Evolutionary conservation across 1,140 invertebrate genomes (phyloP).

Genomic region (Amphibalanus amphitrite): DNA sequence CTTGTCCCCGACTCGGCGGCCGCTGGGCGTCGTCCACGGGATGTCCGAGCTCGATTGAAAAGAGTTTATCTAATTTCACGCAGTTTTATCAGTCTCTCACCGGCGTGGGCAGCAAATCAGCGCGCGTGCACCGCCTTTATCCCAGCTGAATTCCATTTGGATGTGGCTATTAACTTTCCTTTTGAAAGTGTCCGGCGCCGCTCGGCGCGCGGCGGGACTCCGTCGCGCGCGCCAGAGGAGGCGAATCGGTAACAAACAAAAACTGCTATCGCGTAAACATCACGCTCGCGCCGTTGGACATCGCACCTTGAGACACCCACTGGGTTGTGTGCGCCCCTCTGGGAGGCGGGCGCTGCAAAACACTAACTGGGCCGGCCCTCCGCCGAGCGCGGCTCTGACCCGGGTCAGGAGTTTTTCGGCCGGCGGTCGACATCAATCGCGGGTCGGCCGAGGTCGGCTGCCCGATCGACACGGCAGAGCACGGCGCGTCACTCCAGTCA

Average conservation of each 20-base stretch:
- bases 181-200: neutral
- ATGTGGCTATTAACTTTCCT: conserved; percentile 1
- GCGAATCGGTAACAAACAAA: neutral
- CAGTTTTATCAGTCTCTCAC: neutral
- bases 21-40: too few relatives aligned
- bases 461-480: neutral
- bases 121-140: neutral
- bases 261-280: conserved; percentile 1
- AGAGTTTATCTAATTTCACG: conserved; percentile 2
- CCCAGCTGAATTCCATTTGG: neutral
- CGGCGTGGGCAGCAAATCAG: neutral
- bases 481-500: too few relatives aligned
- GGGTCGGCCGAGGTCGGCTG: neutral
- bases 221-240: neutral
- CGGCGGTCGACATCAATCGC: too few relatives aligned
- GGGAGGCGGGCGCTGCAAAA: too few relatives aligned
- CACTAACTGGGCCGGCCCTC: neutral
- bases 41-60: neutral
- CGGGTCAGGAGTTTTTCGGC: neutral
- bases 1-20: too few relatives aligned
- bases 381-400: too few relatives aligned
- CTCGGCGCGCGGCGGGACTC: neutral
- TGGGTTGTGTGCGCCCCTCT: too few relatives aligned
- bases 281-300: neutral
- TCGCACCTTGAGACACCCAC: neutral